These are phyloP conservation scores for Lysandra bellargus DNA, from an alignment of 2,888 invertebrate species.

Conservation along the genomic window DNA sequence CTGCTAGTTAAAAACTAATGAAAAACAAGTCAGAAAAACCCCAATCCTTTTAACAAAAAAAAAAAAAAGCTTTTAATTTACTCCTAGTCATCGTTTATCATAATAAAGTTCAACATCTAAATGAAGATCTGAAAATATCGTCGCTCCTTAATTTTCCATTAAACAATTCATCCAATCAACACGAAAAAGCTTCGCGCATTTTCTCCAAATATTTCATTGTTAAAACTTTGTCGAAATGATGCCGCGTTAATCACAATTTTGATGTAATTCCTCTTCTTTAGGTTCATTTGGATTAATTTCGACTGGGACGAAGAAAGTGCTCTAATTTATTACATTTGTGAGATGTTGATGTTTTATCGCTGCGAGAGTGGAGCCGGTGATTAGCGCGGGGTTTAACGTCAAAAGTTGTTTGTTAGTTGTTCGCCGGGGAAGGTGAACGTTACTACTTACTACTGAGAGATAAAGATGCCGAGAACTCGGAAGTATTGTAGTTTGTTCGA, in stretches of 20 bases:
- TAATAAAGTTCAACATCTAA: background rate
- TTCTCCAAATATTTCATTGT: background rate
- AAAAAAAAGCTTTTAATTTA: background rate
- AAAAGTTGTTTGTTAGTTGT: conserved; percentile 9
- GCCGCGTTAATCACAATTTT: background rate
- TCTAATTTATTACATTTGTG: background rate
- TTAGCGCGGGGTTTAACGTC: conserved; percentile 21
- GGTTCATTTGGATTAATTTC: conserved; percentile 8
- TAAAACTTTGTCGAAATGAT: background rate
- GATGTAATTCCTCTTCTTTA: background rate
- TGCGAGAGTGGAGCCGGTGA: conserved; percentile 5
- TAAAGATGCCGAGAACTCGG: background rate
- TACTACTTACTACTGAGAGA: background rate
- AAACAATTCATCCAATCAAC: background rate
- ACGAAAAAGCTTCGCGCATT: background rate
- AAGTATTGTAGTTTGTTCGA: background rate
- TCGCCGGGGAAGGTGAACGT: background rate
- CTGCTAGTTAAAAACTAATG: background rate
- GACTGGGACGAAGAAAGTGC: background rate
- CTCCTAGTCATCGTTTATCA: background rate
- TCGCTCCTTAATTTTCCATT: background rate
- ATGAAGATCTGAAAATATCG: background rate
- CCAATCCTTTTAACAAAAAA: too few relatives aligned
- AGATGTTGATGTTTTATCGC: conserved; percentile 13
- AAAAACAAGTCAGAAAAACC: background rate